Base-by-base conservation (phyloP, 2,797 vertebrate genomes). In the Mus spretus region DNA sequence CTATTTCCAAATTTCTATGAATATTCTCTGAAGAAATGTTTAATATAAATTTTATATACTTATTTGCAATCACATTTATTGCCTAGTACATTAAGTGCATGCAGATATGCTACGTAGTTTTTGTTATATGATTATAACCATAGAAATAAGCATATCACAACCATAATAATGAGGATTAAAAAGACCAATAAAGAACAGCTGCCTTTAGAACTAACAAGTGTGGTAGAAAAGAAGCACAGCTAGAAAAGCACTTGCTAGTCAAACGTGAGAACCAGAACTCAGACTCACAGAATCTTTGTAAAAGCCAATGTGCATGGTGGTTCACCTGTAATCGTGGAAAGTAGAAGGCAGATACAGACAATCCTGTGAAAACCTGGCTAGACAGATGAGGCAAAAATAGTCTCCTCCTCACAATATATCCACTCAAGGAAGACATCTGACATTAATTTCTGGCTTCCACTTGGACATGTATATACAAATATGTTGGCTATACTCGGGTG, bases 1-100 rank as follows among this genome's bases (percentile, higher is more conserved):
- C n/a, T 79, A 94, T 91, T 89, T 77, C 34, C 14, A 87, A 93
- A 87, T 65, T 78, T 77, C 53, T n/a, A 67, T 22, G 84, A 26
- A 95, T 90, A 4, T 77, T 24, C 6, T 78, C 44, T 79, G 17
- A 96, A 95, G 26, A 82, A 26, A 61, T 4, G 34, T 50, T 90
- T 89, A n/a, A 92, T 15, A 67, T 59, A 40, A 55, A 24, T 24
- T 63, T 70, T 78, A 17, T 14, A 53, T 87, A 92, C 28, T 79
- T 63, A 85, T 31, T 67, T 26, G 10, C 91, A 89, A 87, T 78
- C 34, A 6, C 9, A 74, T 78, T 95, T 79, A 79, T 22, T 92
- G 6, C 22, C 20, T 44, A 61, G 8, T 79, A 24, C 83, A 20
- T 24, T 65, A 77, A 13, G 6, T 77, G 9, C 37, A 55, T 74